These are phyloP conservation scores for Neopipo cinnamomea DNA, from an alignment of 2,113 vertebrate genomes.

Conservation along the genomic window DNA sequence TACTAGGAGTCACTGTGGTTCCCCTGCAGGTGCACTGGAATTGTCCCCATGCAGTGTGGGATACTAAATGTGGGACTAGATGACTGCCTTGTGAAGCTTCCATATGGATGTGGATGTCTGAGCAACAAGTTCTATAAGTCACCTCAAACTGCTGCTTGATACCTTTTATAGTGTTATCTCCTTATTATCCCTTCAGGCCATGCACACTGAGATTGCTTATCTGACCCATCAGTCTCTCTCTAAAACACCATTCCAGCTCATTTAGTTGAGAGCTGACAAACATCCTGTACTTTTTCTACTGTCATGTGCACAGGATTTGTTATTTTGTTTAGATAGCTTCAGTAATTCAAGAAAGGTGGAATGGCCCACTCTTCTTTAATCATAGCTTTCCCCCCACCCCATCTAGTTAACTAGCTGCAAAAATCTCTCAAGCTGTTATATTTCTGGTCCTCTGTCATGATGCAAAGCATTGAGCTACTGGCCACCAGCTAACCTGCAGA, in stretches of 20 bases:
- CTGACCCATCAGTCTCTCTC: background rate
- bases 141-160: background rate
- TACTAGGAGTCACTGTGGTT: background rate
- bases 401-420: background rate
- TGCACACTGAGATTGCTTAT: fast-evolving
- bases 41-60: fast-evolving
- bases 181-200: background rate
- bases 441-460: background rate
- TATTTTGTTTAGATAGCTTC: background rate
- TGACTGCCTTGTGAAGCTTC: background rate
- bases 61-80: background rate
- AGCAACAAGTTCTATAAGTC: background rate
- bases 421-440: background rate
- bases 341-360: background rate
- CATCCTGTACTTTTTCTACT: background rate
- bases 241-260: background rate
- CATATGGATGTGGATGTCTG: background rate
- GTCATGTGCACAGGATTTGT: background rate
- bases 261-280: background rate
- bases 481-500: background rate
- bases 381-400: background rate
- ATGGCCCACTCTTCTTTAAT: background rate
- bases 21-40: background rate
- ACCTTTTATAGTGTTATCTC: background rate
- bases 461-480: background rate